A percentile compares a stretch with the other conserved stretches of the same genome.
Conservation (phyloP, 2,797 vertebrate genomes). For the Todus mexicanus region DNA sequence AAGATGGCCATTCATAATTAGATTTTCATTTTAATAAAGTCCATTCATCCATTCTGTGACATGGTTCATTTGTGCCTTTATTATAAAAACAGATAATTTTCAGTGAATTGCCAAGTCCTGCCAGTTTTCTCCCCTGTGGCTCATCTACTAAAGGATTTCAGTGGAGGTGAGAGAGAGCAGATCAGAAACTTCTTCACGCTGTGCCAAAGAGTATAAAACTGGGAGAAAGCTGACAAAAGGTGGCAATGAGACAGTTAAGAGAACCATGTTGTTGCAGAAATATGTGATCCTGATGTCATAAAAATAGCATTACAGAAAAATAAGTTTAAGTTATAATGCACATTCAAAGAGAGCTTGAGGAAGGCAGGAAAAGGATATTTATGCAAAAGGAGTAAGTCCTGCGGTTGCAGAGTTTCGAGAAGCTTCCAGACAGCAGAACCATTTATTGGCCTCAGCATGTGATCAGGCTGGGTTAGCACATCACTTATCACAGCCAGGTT, state of each 20-base stretch:
- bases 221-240: constrained; percentile 18
- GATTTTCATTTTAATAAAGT: background rate
- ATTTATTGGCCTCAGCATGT: background rate
- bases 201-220: background rate
- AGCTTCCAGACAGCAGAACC: background rate
- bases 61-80: background rate
- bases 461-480: background rate
- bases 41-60: background rate
- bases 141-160: background rate
- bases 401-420: background rate
- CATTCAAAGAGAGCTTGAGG: background rate
- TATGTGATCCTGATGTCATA: background rate
- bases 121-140: background rate
- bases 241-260: background rate
- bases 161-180: background rate
- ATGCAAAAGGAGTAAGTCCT: background rate
- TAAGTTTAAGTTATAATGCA: background rate
- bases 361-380: background rate
- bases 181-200: background rate
- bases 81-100: background rate
- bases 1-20: background rate
- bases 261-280: background rate
- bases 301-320: background rate
- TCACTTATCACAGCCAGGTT: background rate
- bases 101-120: background rate